These are phyloP conservation scores for Alligator mississippiensis DNA, from an alignment of 2,113 vertebrate genomes.

Conservation along the genomic window DNA sequence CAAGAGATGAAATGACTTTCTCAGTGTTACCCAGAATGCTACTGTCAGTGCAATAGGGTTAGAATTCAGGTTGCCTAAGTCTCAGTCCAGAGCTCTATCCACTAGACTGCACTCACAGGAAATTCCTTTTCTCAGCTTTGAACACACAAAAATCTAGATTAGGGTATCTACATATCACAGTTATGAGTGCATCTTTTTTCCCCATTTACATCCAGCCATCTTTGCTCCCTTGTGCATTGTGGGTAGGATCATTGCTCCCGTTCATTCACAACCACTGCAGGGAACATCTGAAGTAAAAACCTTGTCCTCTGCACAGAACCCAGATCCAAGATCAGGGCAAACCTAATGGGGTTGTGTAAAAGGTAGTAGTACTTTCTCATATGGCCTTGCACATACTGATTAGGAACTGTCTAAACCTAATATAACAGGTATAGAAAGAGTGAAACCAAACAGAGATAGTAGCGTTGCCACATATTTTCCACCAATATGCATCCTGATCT, in stretches of 20 bases:
- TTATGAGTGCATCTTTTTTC: not conserved
- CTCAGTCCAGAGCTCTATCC: not conserved
- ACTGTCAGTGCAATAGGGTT: not conserved
- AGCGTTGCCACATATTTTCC: rapidly evolving
- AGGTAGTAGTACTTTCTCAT: not conserved
- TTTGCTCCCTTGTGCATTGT: not conserved
- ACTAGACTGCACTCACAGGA: not conserved
- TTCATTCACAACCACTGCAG: not conserved
- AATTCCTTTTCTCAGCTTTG: not conserved
- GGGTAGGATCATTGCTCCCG: not conserved
- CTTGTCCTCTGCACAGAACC: not conserved
- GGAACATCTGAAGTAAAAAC: not conserved
- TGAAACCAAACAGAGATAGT: not conserved
- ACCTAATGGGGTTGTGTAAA: not conserved
- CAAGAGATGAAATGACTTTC: not conserved
- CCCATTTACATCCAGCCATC: not conserved
- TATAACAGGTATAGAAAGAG: not conserved
- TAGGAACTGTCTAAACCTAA: rapidly evolving
- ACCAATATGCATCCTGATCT: not conserved
- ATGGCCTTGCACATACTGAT: rapidly evolving
- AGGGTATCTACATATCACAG: not conserved
- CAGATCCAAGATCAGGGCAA: rapidly evolving
- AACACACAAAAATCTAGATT: not conserved
- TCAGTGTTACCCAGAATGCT: not conserved
- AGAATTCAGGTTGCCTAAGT: not conserved